These are phyloP conservation scores for Aphis gossypii DNA, from an alignment of 1,140 invertebrate genomes.

Conservation along the genomic window DNA sequence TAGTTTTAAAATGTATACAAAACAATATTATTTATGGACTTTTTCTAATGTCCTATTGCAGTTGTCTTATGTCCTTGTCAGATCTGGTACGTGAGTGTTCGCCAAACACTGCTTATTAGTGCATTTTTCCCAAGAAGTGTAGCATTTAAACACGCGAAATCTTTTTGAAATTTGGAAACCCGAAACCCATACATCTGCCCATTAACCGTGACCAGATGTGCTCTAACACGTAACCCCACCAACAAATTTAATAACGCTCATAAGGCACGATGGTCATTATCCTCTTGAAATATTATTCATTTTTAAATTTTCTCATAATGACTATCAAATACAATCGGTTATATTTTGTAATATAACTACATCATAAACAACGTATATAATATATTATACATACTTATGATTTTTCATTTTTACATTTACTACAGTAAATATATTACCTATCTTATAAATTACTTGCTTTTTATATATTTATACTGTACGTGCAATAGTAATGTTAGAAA, in stretches of 20 bases:
- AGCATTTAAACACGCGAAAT: constrained; percentile 52
- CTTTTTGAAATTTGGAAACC: constrained; percentile 47
- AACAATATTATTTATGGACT: constrained; percentile 5
- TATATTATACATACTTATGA: neutral
- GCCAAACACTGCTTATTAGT: constrained; percentile 38
- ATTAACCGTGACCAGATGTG: constrained; percentile 48
- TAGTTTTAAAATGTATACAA: neutral
- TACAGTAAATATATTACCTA: neutral
- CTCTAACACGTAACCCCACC: neutral
- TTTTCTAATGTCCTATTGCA: neutral
- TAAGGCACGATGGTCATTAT: constrained; percentile 44
- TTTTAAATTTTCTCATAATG: neutral
- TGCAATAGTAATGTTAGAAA: neutral
- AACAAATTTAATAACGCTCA: constrained; percentile 25
- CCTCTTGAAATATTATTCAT: neutral
- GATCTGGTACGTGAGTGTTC: neutral
- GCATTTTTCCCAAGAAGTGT: constrained; percentile 19
- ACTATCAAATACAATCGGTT: neutral
- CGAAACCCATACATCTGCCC: constrained; percentile 48
- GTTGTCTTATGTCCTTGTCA: neutral
- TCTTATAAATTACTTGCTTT: neutral
- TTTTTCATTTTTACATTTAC: neutral
- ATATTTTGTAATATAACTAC: neutral
- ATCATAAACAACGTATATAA: neutral
- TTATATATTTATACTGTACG: neutral